phyloP scores from a whole-genome alignment of 2,797 vertebrate genomes.

The Taeniopygia guttata region DNA sequence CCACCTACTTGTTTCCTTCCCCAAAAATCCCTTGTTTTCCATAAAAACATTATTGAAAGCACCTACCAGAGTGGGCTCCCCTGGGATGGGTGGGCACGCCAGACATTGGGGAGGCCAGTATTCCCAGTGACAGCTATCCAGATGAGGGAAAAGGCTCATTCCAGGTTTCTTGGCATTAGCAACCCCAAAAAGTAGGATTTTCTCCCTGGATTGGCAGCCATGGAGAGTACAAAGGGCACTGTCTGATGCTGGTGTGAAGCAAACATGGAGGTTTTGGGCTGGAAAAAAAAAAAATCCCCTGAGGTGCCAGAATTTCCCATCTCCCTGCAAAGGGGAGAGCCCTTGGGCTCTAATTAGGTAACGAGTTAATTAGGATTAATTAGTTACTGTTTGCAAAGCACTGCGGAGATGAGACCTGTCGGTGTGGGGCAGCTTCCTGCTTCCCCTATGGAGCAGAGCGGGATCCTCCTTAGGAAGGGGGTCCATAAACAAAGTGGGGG shows the following conservation, averaged over 20 bases:
- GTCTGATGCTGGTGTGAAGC: background rate
- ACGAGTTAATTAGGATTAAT: slow-evolving; percentile 64
- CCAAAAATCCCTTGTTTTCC: background rate
- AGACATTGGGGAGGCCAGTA: rapidly evolving
- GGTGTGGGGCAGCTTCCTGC: background rate
- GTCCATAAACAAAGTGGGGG: background rate
- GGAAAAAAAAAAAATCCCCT: background rate
- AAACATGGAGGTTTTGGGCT: background rate
- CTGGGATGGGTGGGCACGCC: rapidly evolving
- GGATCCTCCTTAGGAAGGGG: background rate
- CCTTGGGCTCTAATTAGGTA: slow-evolving; percentile 51
- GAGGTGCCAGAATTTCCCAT: background rate
- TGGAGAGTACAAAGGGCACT: background rate
- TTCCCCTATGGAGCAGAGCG: rapidly evolving
- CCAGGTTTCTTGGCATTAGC: background rate
- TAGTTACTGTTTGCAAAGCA: slow-evolving; percentile 64
- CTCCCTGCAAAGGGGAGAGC: background rate
- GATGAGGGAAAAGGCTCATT: background rate
- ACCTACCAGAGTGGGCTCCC: background rate
- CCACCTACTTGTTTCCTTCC: background rate
- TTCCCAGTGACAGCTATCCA: background rate
- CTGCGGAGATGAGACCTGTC: background rate
- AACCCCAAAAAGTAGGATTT: background rate
- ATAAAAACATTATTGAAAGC: background rate
- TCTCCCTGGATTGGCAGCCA: rapidly evolving